Conservation (phyloP, 2,888 invertebrate species). For the Eristalis tenax region DNA sequence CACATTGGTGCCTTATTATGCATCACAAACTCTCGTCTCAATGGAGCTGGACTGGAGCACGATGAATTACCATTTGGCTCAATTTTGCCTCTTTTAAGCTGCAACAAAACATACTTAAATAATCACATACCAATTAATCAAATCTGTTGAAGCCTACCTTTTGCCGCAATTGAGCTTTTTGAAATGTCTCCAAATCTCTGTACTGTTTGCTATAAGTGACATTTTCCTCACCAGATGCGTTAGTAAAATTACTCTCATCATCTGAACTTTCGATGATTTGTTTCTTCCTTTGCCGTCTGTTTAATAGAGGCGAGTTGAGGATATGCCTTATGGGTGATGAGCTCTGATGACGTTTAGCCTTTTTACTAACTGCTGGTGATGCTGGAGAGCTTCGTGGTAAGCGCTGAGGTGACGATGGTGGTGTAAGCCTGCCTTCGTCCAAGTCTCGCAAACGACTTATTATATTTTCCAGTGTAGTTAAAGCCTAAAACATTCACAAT, state of each 20-base stretch:
- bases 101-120: slow-evolving; percentile 67
- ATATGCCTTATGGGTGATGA: slow-evolving; percentile 91
- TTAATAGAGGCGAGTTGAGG: slow-evolving; percentile 91
- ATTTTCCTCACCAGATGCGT: slow-evolving; percentile 83
- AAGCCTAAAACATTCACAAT: slow-evolving; percentile 78
- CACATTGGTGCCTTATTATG: slow-evolving; percentile 99
- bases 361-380: slow-evolving; percentile 88
- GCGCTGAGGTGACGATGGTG: slow-evolving; percentile 83
- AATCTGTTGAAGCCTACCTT: slow-evolving; percentile 89
- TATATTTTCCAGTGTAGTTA: slow-evolving; percentile 84
- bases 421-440: slow-evolving; percentile 82
- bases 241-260: slow-evolving; percentile 85
- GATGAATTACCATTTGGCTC: slow-evolving; percentile 82
- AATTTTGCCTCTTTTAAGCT: slow-evolving; percentile 89
- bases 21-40: slow-evolving; percentile 93
- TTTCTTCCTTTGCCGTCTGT: slow-evolving; percentile 88
- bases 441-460: slow-evolving; percentile 83
- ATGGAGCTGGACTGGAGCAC: slow-evolving; percentile 81
- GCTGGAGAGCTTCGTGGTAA: slow-evolving; percentile 90
- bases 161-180: slow-evolving; percentile 94
- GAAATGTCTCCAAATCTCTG: slow-evolving; percentile 93
- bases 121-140: not conserved
- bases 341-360: slow-evolving; percentile 88
- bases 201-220: slow-evolving; percentile 86
- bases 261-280: slow-evolving; percentile 90